These are phyloP conservation scores for Poeciliopsis occidentalis DNA, from an alignment of 2,113 vertebrate species.

Conservation along the genomic window DNA sequence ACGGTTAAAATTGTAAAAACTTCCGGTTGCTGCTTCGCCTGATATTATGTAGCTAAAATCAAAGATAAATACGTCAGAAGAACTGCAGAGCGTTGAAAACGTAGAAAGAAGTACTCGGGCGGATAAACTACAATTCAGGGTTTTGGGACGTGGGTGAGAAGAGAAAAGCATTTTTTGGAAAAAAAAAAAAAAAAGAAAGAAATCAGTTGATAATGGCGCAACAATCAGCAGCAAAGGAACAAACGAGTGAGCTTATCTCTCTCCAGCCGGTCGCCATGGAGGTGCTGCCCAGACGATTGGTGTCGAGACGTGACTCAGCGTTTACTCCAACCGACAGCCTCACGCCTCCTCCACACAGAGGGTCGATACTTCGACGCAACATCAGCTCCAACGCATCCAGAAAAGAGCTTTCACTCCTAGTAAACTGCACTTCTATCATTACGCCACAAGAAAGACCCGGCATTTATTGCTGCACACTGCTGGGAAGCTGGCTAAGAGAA, in stretches of 20 bases:
- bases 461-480: background rate
- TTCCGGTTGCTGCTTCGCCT: background rate
- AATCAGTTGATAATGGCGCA: conserved; percentile 17
- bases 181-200: background rate
- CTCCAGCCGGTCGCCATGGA: conserved; percentile 52
- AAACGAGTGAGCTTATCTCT: conserved; percentile 32
- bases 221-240: conserved; percentile 15
- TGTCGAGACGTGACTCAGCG: conserved; percentile 73
- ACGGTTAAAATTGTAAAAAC: background rate
- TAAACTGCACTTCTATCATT: background rate
- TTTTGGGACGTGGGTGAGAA: background rate
- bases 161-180: background rate
- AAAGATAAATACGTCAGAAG: conserved; percentile 36
- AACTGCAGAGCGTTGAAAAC: background rate
- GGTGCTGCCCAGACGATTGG: conserved; percentile 62
- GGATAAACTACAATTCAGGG: conserved; percentile 8
- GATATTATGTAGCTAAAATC: background rate
- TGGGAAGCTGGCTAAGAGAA: background rate
- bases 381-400: conserved; percentile 11
- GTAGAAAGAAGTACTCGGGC: background rate
- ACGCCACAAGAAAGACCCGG: too few relatives aligned
- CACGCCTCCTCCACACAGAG: conserved; percentile 30
- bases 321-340: conserved; percentile 27
- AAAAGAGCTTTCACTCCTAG: conserved; percentile 2
- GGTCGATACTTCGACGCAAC: conserved; percentile 12